phyloP scores from a whole-genome alignment of 2,888 invertebrate genomes.

The Himalopsyche kuldschensis region DNA sequence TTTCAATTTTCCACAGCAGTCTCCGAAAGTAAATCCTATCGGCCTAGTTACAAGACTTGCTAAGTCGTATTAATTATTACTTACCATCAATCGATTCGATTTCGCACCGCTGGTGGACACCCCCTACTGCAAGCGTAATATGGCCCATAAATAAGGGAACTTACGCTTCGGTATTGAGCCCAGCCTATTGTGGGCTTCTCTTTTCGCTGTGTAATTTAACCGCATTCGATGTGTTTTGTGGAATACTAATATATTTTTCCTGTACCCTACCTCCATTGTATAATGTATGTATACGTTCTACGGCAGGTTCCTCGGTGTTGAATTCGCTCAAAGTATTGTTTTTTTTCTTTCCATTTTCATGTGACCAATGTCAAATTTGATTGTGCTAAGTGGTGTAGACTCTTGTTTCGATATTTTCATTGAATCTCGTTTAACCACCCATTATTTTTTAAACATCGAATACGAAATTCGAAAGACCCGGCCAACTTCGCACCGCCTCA shows the following conservation, averaged over 20 bases:
- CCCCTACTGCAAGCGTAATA: constrained; percentile 7
- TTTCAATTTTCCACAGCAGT: too few relatives aligned
- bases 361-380: too few relatives aligned
- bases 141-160: constrained; percentile 18
- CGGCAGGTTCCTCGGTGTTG: not conserved
- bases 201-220: not conserved
- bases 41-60: not conserved
- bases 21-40: not conserved
- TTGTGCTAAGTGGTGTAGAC: too few relatives aligned
- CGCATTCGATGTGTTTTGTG: constrained; percentile 10
- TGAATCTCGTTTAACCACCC: too few relatives aligned
- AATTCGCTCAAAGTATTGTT: not conserved
- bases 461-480: too few relatives aligned
- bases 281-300: not conserved
- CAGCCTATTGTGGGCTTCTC: not conserved
- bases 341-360: not conserved
- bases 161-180: not conserved
- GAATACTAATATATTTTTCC: constrained; percentile 24
- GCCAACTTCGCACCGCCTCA: too few relatives aligned
- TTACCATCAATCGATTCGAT: not conserved
- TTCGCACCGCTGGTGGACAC: not conserved
- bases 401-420: too few relatives aligned
- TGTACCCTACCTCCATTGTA: not conserved
- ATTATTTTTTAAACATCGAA: too few relatives aligned
- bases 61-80: not conserved